These are phyloP conservation scores for Drosophila nigromelanica DNA, from an alignment of 1,140 invertebrate species.

Conservation along the genomic window DNA sequence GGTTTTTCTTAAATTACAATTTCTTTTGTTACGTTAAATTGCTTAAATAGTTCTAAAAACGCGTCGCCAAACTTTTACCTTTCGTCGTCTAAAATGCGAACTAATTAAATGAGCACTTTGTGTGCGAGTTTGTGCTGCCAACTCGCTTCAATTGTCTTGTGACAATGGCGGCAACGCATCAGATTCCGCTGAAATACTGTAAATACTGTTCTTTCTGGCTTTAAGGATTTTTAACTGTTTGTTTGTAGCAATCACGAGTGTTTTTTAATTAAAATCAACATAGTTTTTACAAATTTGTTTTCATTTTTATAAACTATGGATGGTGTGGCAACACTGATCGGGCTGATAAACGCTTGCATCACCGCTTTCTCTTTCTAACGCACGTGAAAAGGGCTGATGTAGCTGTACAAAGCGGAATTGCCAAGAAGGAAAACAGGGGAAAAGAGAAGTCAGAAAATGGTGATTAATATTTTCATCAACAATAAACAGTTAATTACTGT, in stretches of 20 bases:
- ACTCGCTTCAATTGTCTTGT: slow-evolving; percentile 34
- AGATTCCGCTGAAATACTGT: not conserved
- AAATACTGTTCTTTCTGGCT: too few species aligned
- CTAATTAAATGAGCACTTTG: slow-evolving; percentile 78
- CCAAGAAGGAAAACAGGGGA: slow-evolving; percentile 31
- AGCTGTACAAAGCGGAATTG: slow-evolving; percentile 38
- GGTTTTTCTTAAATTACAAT: slow-evolving; percentile 55
- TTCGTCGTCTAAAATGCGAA: slow-evolving; percentile 80
- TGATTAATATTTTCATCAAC: slow-evolving; percentile 70
- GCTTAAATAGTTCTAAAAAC: slow-evolving; percentile 60
- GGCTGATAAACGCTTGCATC: slow-evolving; percentile 58
- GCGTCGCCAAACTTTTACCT: slow-evolving; percentile 76
- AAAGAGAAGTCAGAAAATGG: slow-evolving; percentile 52
- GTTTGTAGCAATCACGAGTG: not conserved
- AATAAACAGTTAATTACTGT: slow-evolving; percentile 54
- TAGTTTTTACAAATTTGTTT: not conserved
- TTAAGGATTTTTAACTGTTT: not conserved
- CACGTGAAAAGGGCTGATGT: slow-evolving; percentile 8
- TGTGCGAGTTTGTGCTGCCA: slow-evolving; percentile 59
- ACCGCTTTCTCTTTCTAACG: slow-evolving; percentile 53
- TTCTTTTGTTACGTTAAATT: slow-evolving; percentile 41
- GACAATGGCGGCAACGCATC: slow-evolving; percentile 63
- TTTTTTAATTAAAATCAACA: slow-evolving; percentile 18
- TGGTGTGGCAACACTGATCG: slow-evolving; percentile 48
- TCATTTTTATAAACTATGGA: not conserved